These are phyloP conservation scores for Smittia aterrima DNA, from an alignment of 2,888 invertebrate genomes.

Conservation along the genomic window DNA sequence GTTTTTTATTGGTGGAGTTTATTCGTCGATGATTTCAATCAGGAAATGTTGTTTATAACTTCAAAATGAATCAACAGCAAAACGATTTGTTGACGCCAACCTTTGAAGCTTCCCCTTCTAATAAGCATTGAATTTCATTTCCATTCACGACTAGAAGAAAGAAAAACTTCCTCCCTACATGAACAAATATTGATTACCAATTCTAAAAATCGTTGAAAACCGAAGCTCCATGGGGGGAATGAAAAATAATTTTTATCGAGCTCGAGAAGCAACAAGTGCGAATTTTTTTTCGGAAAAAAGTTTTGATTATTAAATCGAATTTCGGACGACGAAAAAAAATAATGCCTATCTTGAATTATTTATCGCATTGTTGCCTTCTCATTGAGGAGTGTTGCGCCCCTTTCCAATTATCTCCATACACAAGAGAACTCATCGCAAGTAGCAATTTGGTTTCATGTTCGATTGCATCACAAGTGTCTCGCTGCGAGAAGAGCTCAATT, in stretches of 20 bases:
- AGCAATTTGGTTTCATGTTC: too few species aligned
- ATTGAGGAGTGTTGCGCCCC: too few species aligned
- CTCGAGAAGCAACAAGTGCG: constrained; percentile 33
- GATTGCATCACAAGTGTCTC: background rate
- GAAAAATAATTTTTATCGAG: background rate
- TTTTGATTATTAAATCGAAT: constrained; percentile 9
- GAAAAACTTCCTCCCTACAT: background rate
- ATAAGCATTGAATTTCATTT: background rate
- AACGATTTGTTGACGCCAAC: too few species aligned
- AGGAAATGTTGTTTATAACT: background rate
- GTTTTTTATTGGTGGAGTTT: background rate
- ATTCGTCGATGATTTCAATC: background rate
- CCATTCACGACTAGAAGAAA: background rate
- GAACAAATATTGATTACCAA: constrained; percentile 19
- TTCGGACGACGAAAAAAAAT: constrained; percentile 4
- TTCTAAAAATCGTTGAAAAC: background rate
- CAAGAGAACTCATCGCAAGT: background rate
- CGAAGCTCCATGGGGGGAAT: background rate
- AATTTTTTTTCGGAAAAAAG: constrained; percentile 8
- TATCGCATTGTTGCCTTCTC: background rate
- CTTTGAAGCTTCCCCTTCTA: background rate
- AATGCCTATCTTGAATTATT: background rate
- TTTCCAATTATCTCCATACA: background rate
- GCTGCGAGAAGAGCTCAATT: constrained; percentile 13
- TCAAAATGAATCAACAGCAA: background rate